Evolutionary conservation across 2,113 vertebrate species (phyloP).

Genomic region (Silurus asotus): DNA sequence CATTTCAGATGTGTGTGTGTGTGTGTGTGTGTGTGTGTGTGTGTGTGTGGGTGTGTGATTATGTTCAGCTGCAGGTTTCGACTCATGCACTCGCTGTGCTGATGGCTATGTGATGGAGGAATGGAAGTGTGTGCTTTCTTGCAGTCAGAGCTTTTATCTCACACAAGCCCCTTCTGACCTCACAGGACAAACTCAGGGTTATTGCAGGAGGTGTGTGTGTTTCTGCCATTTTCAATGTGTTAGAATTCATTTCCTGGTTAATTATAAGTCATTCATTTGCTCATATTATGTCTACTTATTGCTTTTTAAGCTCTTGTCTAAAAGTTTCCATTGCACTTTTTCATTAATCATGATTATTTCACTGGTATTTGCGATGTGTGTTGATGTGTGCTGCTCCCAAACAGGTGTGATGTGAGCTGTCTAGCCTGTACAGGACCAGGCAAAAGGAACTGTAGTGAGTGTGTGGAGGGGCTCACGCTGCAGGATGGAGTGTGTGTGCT

Average conservation of each 20-base stretch:
- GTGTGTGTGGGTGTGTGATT: constrained; percentile 8
- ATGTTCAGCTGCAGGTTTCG: constrained; percentile 81
- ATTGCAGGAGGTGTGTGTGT: constrained; percentile 80
- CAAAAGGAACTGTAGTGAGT: constrained; percentile 86
- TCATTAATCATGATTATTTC: too few species aligned
- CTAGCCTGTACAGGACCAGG: constrained; percentile 85
- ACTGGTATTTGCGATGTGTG: background rate
- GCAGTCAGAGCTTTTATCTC: constrained; percentile 83
- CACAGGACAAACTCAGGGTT: constrained; percentile 70
- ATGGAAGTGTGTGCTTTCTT: constrained; percentile 86
- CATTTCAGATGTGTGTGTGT: background rate
- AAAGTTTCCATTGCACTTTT: background rate
- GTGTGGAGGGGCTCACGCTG: constrained; percentile 84
- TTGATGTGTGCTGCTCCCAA: constrained; percentile 42
- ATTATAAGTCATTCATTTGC: background rate
- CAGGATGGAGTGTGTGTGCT: constrained; percentile 84
- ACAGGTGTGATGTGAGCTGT: constrained; percentile 90
- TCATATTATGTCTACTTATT: background rate
- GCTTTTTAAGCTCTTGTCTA: background rate
- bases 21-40: background rate
- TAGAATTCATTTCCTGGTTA: background rate
- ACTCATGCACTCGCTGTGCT: constrained; percentile 84
- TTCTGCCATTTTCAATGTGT: background rate
- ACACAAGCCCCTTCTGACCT: constrained; percentile 71
- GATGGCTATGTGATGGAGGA: constrained; percentile 87